Evolutionary conservation across 2,888 invertebrate genomes (phyloP).

Genomic region (Acanthacorydalis orientalis): DNA sequence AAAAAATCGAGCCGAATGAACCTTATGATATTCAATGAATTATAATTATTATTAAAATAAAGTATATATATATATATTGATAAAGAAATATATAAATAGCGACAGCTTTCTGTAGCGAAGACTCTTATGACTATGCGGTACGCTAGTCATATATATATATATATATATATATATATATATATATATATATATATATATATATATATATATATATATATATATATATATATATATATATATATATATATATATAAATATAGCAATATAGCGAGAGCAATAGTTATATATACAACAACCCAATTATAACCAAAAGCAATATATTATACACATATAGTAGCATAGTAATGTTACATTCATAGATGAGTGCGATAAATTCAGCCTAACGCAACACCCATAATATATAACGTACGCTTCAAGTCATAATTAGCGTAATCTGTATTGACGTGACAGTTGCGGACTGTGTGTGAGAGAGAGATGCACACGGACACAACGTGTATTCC

Average conservation of each 20-base stretch:
- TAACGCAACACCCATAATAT: no score
- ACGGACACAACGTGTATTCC: neutral
- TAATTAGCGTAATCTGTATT: neutral
- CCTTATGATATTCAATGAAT: no score
- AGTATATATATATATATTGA: no score
- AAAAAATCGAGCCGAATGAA: no score
- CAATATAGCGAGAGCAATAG: neutral
- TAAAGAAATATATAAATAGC: no score
- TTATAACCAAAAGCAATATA: conserved; percentile 3
- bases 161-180: no score
- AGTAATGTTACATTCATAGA: neutral
- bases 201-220: no score
- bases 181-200: no score
- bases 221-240: neutral
- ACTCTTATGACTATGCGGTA: no score
- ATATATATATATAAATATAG: neutral
- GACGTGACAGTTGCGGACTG: neutral
- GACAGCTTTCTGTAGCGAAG: no score
- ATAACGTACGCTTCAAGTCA: neutral
- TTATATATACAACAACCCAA: conserved; percentile 1
- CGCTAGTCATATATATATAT: no score
- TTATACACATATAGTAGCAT: neutral
- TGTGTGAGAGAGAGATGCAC: neutral
- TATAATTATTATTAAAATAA: no score
- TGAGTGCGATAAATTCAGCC: neutral